phyloP scores from a whole-genome alignment of 2,888 invertebrate genomes.

The Branchipolynoe longqiensis region DNA sequence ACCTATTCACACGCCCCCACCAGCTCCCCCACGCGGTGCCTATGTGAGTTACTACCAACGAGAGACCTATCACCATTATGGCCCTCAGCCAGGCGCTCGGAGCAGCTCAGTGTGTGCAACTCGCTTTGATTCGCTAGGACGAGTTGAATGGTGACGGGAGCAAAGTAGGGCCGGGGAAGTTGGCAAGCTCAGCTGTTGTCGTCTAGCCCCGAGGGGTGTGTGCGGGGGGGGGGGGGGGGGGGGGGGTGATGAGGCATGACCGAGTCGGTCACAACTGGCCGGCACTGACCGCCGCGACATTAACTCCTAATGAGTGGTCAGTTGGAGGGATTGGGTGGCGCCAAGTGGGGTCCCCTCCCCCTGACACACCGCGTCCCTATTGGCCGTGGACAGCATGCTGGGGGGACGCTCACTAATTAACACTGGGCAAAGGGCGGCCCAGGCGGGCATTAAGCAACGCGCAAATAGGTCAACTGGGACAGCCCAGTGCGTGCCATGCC shows the following conservation, averaged over 20 bases:
- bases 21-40: no score
- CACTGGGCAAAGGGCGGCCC: not conserved
- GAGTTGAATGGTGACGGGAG: not conserved
- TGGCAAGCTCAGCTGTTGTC: no score
- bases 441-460: not conserved
- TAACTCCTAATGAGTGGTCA: no score
- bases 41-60: conserved; percentile 15
- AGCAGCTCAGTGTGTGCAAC: no score
- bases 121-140: no score
- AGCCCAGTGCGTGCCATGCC: no score
- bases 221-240: not conserved
- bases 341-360: not conserved
- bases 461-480: no score
- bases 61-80: conserved; percentile 20
- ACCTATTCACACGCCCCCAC: no score
- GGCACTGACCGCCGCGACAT: not conserved
- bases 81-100: not conserved
- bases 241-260: not conserved
- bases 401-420: conserved; percentile 26
- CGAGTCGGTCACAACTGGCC: not conserved
- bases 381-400: no score
- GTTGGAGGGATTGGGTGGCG: no score
- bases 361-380: not conserved
- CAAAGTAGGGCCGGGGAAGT: not conserved
- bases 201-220: no score